Percentiles rank a stretch among this genome's conserved stretches.
phyloP scores from a whole-genome alignment of 2,888 invertebrate genomes.

The Pilophorus perplexus region DNA sequence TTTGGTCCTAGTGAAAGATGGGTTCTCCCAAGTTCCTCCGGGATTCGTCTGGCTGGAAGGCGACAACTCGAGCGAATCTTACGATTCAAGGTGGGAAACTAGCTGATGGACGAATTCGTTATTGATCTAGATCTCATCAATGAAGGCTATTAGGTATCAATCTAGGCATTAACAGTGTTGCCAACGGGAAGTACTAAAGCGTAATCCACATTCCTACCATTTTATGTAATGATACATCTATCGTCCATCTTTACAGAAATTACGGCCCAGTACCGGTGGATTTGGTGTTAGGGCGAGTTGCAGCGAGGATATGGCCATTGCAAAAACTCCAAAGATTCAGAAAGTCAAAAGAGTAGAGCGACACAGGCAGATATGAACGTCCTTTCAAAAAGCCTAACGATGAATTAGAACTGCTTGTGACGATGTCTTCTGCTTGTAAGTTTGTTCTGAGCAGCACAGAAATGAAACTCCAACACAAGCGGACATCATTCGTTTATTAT shows the following conservation, averaged over 20 bases:
- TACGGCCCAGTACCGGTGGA: constrained; percentile 14
- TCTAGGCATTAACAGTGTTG: no score
- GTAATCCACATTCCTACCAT: no score
- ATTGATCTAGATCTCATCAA: neutral
- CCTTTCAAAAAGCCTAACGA: no score
- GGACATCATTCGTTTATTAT: no score
- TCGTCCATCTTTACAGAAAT: neutral
- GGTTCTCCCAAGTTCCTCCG: constrained; percentile 3
- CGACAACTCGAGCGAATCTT: constrained; percentile 13
- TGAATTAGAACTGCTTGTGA: no score
- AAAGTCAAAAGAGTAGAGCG: neutral
- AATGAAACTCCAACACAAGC: no score
- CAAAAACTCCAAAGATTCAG: neutral
- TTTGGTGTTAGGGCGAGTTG: neutral
- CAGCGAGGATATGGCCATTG: constrained; percentile 17
- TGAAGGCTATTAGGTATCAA: no score
- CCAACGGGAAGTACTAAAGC: no score
- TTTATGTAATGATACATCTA: no score
- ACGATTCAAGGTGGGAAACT: constrained; percentile 16
- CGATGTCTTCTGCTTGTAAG: no score
- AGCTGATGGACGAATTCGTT: neutral
- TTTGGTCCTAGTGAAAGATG: constrained; percentile 8
- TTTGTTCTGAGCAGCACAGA: no score
- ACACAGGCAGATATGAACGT: no score
- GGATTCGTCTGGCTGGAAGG: constrained; percentile 17